Conservation (phyloP, 2,113 vertebrate species). For the Machaerirhynchus nigripectus region DNA sequence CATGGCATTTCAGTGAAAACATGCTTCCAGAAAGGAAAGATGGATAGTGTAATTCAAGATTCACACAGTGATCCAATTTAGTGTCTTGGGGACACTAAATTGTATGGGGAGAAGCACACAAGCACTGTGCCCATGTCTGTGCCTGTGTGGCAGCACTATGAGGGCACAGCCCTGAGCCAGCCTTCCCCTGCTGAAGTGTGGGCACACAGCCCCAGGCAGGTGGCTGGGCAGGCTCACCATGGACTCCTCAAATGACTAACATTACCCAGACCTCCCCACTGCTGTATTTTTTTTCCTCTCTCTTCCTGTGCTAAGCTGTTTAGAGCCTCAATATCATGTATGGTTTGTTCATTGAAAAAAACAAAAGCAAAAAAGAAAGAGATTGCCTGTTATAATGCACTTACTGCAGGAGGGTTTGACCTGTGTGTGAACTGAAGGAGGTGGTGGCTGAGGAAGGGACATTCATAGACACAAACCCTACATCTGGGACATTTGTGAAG, state of each 20-base stretch:
- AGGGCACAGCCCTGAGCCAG: neutral
- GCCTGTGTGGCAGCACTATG: neutral
- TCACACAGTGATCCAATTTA: neutral
- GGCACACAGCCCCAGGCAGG: neutral
- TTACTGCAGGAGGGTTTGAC: neutral
- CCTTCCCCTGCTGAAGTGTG: fast-evolving
- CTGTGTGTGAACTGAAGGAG: neutral
- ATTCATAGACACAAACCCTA: neutral
- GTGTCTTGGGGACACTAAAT: neutral
- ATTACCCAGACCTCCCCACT: neutral
- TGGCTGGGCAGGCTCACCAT: fast-evolving
- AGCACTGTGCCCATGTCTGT: neutral
- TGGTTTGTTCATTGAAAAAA: neutral
- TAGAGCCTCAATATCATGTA: fast-evolving
- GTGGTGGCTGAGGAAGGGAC: neutral
- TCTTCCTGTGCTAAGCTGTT: neutral
- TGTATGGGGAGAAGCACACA: neutral
- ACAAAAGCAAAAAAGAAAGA: neutral
- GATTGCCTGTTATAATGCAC: neutral
- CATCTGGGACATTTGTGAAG: neutral
- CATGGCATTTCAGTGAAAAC: neutral
- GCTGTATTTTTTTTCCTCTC: neutral
- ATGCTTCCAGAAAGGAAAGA: neutral
- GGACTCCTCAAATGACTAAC: neutral
- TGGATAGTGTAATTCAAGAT: neutral